These are phyloP conservation scores for Protonibea diacanthus DNA, from an alignment of 2,797 vertebrate species.

Conservation along the genomic window DNA sequence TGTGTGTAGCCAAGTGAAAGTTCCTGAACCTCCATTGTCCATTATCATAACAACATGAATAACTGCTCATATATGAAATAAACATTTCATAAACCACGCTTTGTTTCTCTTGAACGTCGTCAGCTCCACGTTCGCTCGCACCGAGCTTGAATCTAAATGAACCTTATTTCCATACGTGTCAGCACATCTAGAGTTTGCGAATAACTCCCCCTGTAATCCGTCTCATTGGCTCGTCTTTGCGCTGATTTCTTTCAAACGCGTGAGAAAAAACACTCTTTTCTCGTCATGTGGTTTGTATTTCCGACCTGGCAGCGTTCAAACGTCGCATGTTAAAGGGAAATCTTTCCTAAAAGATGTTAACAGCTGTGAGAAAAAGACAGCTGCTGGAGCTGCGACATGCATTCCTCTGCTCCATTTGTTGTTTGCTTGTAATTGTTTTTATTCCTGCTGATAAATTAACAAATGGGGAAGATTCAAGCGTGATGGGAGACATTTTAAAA, in stretches of 20 bases:
- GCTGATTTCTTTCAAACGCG: conserved; percentile 1
- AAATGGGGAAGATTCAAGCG: not conserved
- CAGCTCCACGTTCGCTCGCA: not conserved
- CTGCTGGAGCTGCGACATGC: not conserved
- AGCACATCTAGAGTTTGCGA: conserved; percentile 16
- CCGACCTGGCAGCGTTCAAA: conserved; percentile 16
- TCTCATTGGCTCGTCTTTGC: conserved; percentile 12
- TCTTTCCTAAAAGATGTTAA: conserved; percentile 10
- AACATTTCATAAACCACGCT: conserved; percentile 3
- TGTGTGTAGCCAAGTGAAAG: not conserved
- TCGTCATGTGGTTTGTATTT: conserved; percentile 49
- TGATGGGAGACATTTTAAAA: not conserved
- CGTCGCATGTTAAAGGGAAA: conserved; percentile 21
- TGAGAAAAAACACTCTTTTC: not conserved
- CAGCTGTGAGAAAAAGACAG: not conserved
- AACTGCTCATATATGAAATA: conserved; percentile 32
- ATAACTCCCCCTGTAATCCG: conserved; percentile 5
- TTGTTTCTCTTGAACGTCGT: conserved; percentile 4
- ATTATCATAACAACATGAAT: conserved; percentile 3
- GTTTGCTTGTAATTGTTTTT: not conserved
- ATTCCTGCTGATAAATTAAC: not conserved
- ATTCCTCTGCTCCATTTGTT: not conserved
- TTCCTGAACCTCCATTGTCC: conserved; percentile 4
- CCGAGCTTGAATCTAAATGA: conserved; percentile 15
- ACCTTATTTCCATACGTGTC: conserved; percentile 21